These are phyloP conservation scores for Promerops cafer DNA, from an alignment of 2,113 vertebrate species.

Conservation along the genomic window DNA sequence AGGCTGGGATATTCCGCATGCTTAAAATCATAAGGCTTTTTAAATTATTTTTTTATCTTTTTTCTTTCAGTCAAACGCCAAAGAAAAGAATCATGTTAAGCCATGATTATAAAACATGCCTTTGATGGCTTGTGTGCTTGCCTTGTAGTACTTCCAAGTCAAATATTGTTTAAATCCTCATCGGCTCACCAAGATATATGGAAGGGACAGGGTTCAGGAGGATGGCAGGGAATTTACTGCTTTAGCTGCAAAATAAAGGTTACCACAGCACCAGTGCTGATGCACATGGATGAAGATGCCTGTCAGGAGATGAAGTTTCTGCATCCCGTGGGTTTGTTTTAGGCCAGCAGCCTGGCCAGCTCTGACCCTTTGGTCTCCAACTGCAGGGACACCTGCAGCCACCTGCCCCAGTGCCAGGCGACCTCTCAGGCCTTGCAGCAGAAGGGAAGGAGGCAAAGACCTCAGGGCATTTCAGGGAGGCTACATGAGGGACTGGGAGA, in stretches of 20 bases:
- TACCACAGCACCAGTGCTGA: neutral
- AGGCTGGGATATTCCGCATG: constrained; percentile 24
- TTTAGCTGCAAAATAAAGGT: neutral
- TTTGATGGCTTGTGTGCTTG: constrained; percentile 16
- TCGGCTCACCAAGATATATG: neutral
- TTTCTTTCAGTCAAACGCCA: neutral
- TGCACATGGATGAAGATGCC: neutral
- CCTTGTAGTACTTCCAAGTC: constrained; percentile 23
- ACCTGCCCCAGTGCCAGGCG: neutral
- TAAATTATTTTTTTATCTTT: neutral
- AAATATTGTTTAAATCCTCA: constrained; percentile 33
- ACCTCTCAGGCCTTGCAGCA: accelerated
- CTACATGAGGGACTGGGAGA: accelerated
- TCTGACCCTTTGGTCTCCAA: neutral
- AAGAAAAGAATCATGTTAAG: constrained; percentile 39
- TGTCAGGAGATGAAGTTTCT: neutral
- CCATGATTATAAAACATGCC: constrained; percentile 19
- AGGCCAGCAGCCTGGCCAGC: neutral
- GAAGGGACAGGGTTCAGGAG: neutral
- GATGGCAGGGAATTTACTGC: neutral
- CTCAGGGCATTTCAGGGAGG: neutral
- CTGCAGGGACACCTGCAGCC: neutral
- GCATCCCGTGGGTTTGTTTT: neutral
- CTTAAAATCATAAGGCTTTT: constrained; percentile 13
- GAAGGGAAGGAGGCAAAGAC: neutral